Evolutionary conservation across 2,113 vertebrate genomes (phyloP).

Genomic region (Bubo scandiacus): DNA sequence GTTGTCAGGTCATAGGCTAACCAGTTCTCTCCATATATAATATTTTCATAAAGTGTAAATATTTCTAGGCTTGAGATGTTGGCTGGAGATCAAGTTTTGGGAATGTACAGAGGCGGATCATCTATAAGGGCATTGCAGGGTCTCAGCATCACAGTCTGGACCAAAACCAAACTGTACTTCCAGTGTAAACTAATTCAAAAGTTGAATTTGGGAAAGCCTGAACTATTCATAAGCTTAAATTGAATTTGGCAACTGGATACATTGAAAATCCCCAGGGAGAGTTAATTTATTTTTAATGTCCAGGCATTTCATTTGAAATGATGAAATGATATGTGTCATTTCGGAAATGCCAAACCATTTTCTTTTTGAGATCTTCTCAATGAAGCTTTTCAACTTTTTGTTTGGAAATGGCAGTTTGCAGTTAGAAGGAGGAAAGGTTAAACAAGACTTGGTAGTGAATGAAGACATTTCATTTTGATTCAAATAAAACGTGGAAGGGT

Average conservation of each 20-base stretch:
- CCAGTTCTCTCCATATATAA: background rate
- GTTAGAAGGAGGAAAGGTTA: constrained; percentile 18
- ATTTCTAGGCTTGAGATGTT: background rate
- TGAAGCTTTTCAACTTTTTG: constrained; percentile 30
- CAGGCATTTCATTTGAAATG: constrained; percentile 38
- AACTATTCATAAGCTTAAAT: background rate
- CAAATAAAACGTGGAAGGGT: background rate
- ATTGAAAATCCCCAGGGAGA: background rate
- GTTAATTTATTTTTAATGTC: constrained; percentile 51
- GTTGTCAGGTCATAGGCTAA: constrained; percentile 33
- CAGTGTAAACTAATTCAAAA: background rate
- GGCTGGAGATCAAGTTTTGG: background rate
- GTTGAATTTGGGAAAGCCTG: background rate
- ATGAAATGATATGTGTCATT: constrained; percentile 39
- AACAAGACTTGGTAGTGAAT: background rate
- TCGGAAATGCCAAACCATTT: constrained; percentile 50
- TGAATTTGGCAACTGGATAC: constrained; percentile 15
- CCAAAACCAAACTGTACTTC: background rate
- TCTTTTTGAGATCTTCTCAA: constrained; percentile 34
- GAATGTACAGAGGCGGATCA: background rate
- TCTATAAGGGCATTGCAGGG: background rate
- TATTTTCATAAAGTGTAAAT: constrained; percentile 8
- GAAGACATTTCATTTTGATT: background rate
- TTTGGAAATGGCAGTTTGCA: background rate
- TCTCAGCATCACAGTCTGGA: background rate